Percentiles rank a stretch among this genome's conserved stretches.
These are phyloP conservation scores for Staurois parvus DNA, from an alignment of 2,797 vertebrate species.

Conservation along the genomic window DNA sequence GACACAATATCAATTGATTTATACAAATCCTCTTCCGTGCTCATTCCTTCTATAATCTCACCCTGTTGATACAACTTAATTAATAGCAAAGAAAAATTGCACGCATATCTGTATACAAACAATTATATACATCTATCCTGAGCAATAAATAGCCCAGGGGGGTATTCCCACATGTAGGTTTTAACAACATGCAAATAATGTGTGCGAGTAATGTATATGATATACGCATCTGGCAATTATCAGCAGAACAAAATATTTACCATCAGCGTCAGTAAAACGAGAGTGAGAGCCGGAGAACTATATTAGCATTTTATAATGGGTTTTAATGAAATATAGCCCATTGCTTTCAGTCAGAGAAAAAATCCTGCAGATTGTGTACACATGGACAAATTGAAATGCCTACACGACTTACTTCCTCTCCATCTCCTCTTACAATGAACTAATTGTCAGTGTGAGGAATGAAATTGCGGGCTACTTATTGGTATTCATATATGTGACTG, in stretches of 20 bases:
- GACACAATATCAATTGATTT: too few species aligned
- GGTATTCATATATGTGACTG: too few species aligned
- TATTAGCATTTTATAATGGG: slow-evolving; percentile 39
- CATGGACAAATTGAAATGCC: slow-evolving; percentile 69
- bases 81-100: not conserved
- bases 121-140: not conserved
- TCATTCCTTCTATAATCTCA: too few species aligned
- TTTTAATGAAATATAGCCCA: not conserved
- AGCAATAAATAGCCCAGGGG: not conserved
- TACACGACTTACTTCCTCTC: slow-evolving; percentile 65
- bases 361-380: slow-evolving; percentile 66
- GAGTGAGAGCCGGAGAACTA: not conserved
- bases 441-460: slow-evolving; percentile 73
- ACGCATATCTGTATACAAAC: not conserved
- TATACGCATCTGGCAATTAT: not conserved
- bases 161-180: not conserved
- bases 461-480: slow-evolving; percentile 47
- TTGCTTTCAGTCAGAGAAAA: not conserved
- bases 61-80: too few species aligned
- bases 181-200: not conserved
- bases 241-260: not conserved
- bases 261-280: not conserved
- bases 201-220: not conserved
- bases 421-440: slow-evolving; percentile 68
- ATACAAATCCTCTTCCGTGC: too few species aligned